Evolutionary conservation across 1,140 invertebrate genomes (phyloP).

Genomic region (Schlechtendalia chinensis): DNA sequence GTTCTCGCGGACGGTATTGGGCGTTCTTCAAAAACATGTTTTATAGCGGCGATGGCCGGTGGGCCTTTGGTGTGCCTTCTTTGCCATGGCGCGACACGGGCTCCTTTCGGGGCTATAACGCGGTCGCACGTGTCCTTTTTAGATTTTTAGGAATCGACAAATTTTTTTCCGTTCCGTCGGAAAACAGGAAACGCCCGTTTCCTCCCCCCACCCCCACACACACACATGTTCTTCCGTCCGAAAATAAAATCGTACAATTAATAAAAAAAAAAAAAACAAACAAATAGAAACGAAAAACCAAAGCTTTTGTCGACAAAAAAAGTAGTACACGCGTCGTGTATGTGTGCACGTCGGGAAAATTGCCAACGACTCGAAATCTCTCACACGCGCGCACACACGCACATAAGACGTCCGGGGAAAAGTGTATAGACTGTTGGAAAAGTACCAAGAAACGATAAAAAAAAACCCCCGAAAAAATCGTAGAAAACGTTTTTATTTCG

Average conservation of each 20-base stretch:
- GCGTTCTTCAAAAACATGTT: too few species aligned
- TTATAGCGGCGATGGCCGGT: too few species aligned
- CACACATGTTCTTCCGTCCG: not conserved
- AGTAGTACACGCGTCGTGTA: not conserved
- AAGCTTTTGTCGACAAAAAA: not conserved
- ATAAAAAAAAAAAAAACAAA: not conserved
- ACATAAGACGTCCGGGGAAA: constrained; percentile 5
- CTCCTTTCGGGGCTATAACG: too few species aligned
- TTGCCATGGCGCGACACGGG: too few species aligned
- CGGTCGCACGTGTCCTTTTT: too few species aligned
- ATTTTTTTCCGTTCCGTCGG: too few species aligned
- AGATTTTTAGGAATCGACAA: too few species aligned
- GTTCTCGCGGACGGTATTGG: too few species aligned
- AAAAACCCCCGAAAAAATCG: not conserved
- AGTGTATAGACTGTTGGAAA: constrained; percentile 23
- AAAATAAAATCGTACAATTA: too few species aligned
- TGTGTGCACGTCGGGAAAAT: not conserved
- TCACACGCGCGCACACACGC: not conserved
- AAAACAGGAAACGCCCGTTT: too few species aligned
- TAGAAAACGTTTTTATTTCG: constrained; percentile 2
- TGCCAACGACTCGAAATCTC: constrained; percentile 1
- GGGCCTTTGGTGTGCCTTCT: too few species aligned
- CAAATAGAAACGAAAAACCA: not conserved
- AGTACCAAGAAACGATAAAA: constrained; percentile 4
- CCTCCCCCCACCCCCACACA: too few species aligned